A percentile compares a stretch with the other conserved stretches of the same genome.
Evolutionary conservation across 2,797 vertebrate genomes (phyloP).

Genomic region (Halcyon leucocephala): DNA sequence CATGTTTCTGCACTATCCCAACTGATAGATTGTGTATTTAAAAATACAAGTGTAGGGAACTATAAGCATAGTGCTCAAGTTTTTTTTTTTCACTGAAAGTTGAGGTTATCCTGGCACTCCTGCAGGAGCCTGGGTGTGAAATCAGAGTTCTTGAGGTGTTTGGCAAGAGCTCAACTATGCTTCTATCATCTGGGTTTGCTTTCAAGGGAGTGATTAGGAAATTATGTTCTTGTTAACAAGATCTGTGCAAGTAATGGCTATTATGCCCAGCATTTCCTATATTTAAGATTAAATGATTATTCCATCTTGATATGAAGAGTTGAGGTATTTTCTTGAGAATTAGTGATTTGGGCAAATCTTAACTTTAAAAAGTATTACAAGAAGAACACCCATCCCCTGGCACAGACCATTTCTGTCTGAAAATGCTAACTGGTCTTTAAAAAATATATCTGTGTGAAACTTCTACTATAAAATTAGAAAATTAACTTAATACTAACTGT

Average conservation of each 20-base stretch:
- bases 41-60: neutral
- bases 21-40: neutral
- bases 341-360: neutral
- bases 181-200: constrained; percentile 46
- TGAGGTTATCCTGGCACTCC: constrained; percentile 28
- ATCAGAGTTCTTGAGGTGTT: constrained; percentile 37
- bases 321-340: constrained; percentile 14
- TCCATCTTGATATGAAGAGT: constrained; percentile 14
- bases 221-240: constrained; percentile 66
- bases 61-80: neutral
- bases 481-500: neutral
- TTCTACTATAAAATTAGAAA: neutral
- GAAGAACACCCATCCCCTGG: neutral
- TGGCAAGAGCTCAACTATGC: constrained; percentile 51
- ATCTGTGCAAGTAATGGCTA: constrained; percentile 25
- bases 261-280: constrained; percentile 53
- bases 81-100: neutral
- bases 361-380: neutral
- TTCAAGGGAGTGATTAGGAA: constrained; percentile 63
- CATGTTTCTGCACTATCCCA: neutral
- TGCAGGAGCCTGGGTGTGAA: constrained; percentile 32
- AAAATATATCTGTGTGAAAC: neutral
- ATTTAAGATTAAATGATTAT: constrained; percentile 24
- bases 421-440: neutral
- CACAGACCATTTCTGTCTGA: neutral